These are phyloP conservation scores for Melikaiella ostensackeni DNA, from an alignment of 2,888 invertebrate species.

Conservation along the genomic window DNA sequence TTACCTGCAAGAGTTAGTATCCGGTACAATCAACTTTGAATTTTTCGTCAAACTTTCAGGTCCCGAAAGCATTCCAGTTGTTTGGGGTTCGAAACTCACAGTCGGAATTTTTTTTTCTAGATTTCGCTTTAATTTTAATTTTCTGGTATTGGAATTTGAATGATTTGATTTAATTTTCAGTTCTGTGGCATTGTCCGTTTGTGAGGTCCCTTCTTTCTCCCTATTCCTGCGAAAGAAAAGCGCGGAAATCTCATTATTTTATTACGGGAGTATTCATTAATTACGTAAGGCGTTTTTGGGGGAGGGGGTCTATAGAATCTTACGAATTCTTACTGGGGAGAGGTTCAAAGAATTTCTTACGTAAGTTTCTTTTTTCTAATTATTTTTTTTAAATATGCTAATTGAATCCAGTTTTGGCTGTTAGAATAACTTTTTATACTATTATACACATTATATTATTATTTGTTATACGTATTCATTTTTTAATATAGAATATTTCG, in stretches of 20 bases:
- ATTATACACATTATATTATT: too few relatives aligned
- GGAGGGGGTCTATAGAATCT: too few relatives aligned
- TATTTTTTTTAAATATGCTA: too few relatives aligned
- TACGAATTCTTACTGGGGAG: too few relatives aligned
- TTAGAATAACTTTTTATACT: too few relatives aligned
- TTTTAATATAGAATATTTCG: too few relatives aligned
- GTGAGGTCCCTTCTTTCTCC: background rate
- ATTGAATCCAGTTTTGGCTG: too few relatives aligned
- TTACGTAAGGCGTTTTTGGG: too few relatives aligned
- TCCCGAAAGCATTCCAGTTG: background rate
- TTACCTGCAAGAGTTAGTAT: background rate
- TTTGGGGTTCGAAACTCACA: conserved; percentile 6
- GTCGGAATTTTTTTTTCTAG: background rate
- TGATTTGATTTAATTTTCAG: background rate
- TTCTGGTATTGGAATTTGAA: background rate
- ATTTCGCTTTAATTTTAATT: background rate
- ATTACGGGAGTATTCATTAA: too few relatives aligned
- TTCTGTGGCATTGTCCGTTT: background rate
- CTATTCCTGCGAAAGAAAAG: background rate
- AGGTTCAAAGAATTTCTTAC: too few relatives aligned
- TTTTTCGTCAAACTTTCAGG: background rate
- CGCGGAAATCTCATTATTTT: background rate
- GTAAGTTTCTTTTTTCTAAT: too few relatives aligned
- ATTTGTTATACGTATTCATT: too few relatives aligned
- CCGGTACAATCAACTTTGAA: background rate